Evolutionary conservation across 2,113 vertebrate genomes (phyloP), one percentile per base, ranked within the genome.

Genomic region (Onychostruthus taczanowskii): DNA sequence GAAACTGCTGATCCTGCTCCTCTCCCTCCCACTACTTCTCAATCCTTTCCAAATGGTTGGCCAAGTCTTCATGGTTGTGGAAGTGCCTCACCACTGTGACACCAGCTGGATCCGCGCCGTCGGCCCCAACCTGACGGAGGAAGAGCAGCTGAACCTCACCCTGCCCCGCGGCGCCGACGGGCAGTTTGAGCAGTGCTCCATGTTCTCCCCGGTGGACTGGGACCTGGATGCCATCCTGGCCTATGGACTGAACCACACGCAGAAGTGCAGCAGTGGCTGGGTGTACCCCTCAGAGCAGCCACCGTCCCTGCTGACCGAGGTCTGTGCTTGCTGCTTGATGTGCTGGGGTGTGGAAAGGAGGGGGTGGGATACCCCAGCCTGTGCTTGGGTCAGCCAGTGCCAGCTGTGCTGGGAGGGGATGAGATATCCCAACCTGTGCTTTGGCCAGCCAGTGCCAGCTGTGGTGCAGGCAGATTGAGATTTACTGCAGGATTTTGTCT

Each of bases 21-120:
- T 99, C 84, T 96, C 97, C 50, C 66, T 99, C 39, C 97, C 94
- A 62, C 85, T 84, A 1, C 98, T 90, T 78, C 96, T 96, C 27
- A 31, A 22, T 1, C 84, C 98, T 22, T 99, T 98, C 62, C 98
- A 98, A 66, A 94, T 98, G 63, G 96, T 99, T 31, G 50, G 83
- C 7, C 99, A 99, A 75, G 86, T 99, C 43, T 99, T 99, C 47
- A 98, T 97, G 81, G 98, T 97, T 1, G 53, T 55, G 53, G 53
- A 55, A 33, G 98, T 98, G 56, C 90, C 98, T 2, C 98, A 99
- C 72, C 82, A 98, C 96, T 99, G 99, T 11, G 94, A 98, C 63
- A 99, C 98, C n/a, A 82, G 96, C 97, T 99, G 99, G 99, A 98
- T 99, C 80, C 87, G 78, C 37, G 66, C 90, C 4, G 13, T n/a